Conservation (phyloP, 2,888 invertebrate species). For the Drosophila acutilabella region DNA sequence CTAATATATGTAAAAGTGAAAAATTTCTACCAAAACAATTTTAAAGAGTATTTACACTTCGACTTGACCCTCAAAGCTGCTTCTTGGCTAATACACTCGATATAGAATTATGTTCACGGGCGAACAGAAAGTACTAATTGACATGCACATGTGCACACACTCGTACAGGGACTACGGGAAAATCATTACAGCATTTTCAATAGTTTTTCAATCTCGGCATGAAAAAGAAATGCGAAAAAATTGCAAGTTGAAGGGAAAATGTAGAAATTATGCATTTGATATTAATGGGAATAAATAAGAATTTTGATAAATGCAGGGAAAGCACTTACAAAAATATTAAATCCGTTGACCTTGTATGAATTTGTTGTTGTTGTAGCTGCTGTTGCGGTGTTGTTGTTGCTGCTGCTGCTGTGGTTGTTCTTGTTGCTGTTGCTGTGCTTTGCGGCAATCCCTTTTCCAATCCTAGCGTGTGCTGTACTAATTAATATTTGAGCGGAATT, state of each 20-base stretch:
- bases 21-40: not conserved
- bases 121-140: constrained; percentile 64
- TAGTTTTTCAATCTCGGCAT: constrained; percentile 36
- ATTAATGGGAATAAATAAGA: constrained; percentile 18
- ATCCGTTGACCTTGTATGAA: constrained; percentile 82
- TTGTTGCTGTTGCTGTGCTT: constrained; percentile 36
- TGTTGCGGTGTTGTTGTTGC: constrained; percentile 35
- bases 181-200: constrained; percentile 45
- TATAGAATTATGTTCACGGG: constrained; percentile 45
- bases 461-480: constrained; percentile 52
- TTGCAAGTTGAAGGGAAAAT: constrained; percentile 7
- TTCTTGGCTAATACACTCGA: constrained; percentile 10
- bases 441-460: constrained; percentile 23
- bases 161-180: constrained; percentile 10
- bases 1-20: not conserved
- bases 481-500: constrained; percentile 41
- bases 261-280: constrained; percentile 17
- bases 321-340: constrained; percentile 82
- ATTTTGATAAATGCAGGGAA: constrained; percentile 3
- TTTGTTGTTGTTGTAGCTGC: constrained; percentile 50
- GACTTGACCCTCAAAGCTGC: not conserved
- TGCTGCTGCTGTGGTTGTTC: constrained; percentile 33
- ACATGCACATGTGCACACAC: constrained; percentile 71
- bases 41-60: constrained; percentile 15
- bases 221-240: constrained; percentile 42